A percentile compares a stretch with the other conserved stretches of the same genome.
phyloP scores from a whole-genome alignment of 2,113 vertebrate genomes.

The Takifugu flavidus region DNA sequence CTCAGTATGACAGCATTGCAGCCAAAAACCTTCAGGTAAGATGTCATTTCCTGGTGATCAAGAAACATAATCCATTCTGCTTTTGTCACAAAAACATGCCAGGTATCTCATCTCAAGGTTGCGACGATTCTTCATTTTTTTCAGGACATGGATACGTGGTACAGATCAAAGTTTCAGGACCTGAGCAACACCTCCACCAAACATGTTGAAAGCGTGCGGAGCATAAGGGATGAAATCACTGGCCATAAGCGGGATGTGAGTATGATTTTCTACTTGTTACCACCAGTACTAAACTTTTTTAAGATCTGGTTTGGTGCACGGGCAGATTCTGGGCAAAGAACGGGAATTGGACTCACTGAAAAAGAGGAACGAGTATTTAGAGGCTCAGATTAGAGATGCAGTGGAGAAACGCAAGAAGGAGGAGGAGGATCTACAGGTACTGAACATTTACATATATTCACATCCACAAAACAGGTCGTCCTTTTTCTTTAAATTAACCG shows the following conservation, averaged over 20 bases:
- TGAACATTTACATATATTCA: not conserved
- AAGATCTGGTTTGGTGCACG: constrained; percentile 6
- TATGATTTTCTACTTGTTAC: constrained; percentile 11
- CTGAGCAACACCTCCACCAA: constrained; percentile 74
- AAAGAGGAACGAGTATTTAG: constrained; percentile 69
- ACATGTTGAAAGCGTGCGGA: constrained; percentile 72
- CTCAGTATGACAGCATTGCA: constrained; percentile 79
- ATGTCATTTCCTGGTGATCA: not conserved
- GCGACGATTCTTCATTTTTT: not conserved
- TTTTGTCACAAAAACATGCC: not conserved
- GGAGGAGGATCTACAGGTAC: constrained; percentile 54
- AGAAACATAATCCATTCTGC: not conserved
- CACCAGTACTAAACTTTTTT: not conserved
- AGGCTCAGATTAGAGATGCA: constrained; percentile 61
- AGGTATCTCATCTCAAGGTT: not conserved
- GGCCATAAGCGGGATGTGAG: constrained; percentile 79
- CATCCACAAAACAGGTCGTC: not conserved
- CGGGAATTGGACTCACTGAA: constrained; percentile 66
- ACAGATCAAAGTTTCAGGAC: constrained; percentile 80
- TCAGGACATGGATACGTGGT: constrained; percentile 80
- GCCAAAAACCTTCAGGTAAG: constrained; percentile 85
- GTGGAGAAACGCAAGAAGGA: constrained; percentile 51
- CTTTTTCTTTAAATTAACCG: too few species aligned
- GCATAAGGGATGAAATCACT: constrained; percentile 72
- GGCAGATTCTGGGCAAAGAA: constrained; percentile 68